Percentiles rank a stretch among this genome's conserved stretches.
phyloP scores from a whole-genome alignment of 2,797 vertebrate species.

The Acipenser oxyrinchus region DNA sequence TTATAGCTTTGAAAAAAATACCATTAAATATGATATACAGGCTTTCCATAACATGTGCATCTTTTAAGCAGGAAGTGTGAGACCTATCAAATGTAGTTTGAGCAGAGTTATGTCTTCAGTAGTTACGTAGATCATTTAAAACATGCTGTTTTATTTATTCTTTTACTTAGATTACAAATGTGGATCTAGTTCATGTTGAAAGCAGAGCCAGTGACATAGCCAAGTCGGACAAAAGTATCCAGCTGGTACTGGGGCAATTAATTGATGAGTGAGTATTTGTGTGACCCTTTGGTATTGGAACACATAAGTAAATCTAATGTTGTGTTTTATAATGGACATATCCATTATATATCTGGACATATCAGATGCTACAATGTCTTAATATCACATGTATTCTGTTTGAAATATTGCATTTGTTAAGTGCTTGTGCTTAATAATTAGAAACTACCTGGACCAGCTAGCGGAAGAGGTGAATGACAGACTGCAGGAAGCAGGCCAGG shows the following conservation, averaged over 20 bases:
- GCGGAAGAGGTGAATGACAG: slow-evolving; percentile 95
- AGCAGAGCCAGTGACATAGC: slow-evolving; percentile 76
- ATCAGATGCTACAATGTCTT: neutral
- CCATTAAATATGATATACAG: neutral
- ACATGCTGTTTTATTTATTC: slow-evolving; percentile 14
- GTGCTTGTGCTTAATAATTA: slow-evolving; percentile 29
- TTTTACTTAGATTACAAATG: slow-evolving; percentile 74
- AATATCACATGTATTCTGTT: too few species aligned
- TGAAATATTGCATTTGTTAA: too few species aligned
- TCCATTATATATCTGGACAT: too few species aligned
- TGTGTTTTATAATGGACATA: neutral
- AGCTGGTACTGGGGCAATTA: slow-evolving; percentile 84
- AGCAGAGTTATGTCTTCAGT: too few species aligned
- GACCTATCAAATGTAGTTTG: too few species aligned
- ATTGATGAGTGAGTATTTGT: slow-evolving; percentile 79
- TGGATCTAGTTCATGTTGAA: slow-evolving; percentile 88
- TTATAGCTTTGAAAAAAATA: too few species aligned
- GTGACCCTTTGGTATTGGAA: slow-evolving; percentile 5
- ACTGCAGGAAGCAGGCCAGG: slow-evolving; percentile 83
- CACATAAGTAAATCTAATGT: neutral
- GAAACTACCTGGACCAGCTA: slow-evolving; percentile 77
- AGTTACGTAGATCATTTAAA: neutral
- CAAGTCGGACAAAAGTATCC: slow-evolving; percentile 72
- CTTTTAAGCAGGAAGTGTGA: too few species aligned
- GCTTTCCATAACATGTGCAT: neutral